Percentiles rank a stretch among this genome's conserved stretches.
Evolutionary conservation across 2,888 invertebrate species (phyloP).

Genomic region (Leptogaster cylindrica): DNA sequence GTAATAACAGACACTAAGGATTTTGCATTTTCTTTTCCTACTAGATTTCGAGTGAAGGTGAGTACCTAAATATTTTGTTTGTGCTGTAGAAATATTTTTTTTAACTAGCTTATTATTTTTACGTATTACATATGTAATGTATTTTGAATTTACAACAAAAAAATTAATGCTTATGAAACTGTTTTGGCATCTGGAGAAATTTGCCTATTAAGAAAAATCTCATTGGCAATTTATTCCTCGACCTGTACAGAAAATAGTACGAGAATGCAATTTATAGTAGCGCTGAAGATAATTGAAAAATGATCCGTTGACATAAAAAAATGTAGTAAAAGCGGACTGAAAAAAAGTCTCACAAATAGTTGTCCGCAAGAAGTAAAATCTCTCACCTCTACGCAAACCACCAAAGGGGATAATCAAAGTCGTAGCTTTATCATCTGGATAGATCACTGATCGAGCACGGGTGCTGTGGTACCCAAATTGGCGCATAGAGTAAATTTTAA

Average conservation of each 20-base stretch:
- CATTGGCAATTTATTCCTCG: neutral
- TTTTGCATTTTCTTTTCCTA: conserved; percentile 63
- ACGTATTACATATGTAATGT: too few relatives aligned
- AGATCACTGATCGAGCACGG: neutral
- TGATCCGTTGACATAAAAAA: conserved; percentile 1
- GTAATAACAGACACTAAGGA: conserved; percentile 61
- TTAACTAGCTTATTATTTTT: neutral
- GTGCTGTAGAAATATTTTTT: neutral
- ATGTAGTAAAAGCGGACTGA: conserved; percentile 8
- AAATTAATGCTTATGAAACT: neutral
- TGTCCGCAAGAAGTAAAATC: neutral
- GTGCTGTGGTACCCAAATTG: conserved; percentile 17
- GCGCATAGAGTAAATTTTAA: conserved; percentile 27
- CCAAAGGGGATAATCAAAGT: conserved; percentile 7
- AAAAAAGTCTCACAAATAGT: neutral
- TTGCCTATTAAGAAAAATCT: neutral
- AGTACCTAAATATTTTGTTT: conserved; percentile 47
- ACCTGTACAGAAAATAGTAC: conserved; percentile 19
- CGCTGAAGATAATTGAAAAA: neutral
- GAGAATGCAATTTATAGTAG: neutral
- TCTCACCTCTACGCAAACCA: conserved; percentile 23
- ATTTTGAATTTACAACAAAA: too few relatives aligned
- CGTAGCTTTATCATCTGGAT: neutral
- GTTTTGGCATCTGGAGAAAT: neutral
- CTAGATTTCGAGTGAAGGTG: conserved; percentile 59